Base-by-base conservation (phyloP, 2,888 invertebrate species). In the Dendrolimus pini region DNA sequence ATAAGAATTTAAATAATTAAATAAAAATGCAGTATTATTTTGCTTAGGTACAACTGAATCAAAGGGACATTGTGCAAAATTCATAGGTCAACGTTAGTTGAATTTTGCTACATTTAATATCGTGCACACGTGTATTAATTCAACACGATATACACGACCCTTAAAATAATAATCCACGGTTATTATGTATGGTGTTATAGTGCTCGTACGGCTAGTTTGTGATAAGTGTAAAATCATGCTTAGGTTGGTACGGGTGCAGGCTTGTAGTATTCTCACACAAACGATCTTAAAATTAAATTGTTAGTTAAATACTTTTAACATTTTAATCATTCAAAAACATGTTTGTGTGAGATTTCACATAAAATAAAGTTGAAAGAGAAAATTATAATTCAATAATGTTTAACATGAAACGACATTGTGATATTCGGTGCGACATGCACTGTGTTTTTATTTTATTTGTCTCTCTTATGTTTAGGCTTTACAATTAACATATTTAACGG, bases 171-270 rank as follows among this genome's bases (percentile, higher is more conserved):
- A 60, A 61, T 62, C 58, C 54, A 59, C 47, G 52, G 53, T 56
- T 55, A 63, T 62, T 55, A 61, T 70, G 66, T 74, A 73, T 74
- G 73, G 74, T 73, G 74, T 78, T 64, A 62, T 65, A 72, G 78
- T 78, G 79, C 74, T 72, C 68, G 69, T 74, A 74, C 71, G 72
- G 63, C 74, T 74, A 75, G 68, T 70, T 64, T 70, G 68, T 72
- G 30, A 30, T 30, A 74, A 67, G 72, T 73, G 75, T 80, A 74
- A 77, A 71, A 83, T 83, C 89, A 89, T 89, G 89, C 89, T 83
- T 72, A 75, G 80, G 82, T 87, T 83, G 85, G 87, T 83, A 88
- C 89, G 84, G 82, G 89, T 89, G 89, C 89, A 87, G 89, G 85
- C 83, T 69, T 68, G 66, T 65, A 62, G 66, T 14, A 14, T 70